phyloP scores from a whole-genome alignment of 1,140 invertebrate genomes.

The Goniozus legneri region DNA sequence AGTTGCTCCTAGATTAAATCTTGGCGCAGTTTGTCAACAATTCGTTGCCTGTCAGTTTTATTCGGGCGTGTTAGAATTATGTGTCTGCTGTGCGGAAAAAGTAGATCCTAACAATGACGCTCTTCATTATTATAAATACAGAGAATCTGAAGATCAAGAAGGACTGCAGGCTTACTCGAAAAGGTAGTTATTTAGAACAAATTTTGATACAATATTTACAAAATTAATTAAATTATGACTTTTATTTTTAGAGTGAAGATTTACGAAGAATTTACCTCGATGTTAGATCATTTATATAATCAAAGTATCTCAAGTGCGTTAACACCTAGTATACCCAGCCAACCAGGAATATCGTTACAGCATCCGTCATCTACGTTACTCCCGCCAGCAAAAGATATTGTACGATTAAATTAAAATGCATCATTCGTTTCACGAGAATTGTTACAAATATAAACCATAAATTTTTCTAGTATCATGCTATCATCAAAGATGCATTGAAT shows the following conservation, averaged over 20 bases:
- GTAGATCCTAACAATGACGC: conserved; percentile 86
- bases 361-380: conserved; percentile 23
- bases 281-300: conserved; percentile 76
- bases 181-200: conserved; percentile 47
- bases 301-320: conserved; percentile 58
- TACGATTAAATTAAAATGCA: conserved; percentile 31
- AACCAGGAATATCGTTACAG: conserved; percentile 39
- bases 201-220: not conserved
- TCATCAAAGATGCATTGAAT: conserved; percentile 52
- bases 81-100: conserved; percentile 77
- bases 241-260: conserved; percentile 68
- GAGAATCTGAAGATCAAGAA: conserved; percentile 74
- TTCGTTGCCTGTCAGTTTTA: conserved; percentile 77
- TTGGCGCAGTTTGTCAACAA: conserved; percentile 73
- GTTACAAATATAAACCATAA: not conserved
- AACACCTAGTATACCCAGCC: conserved; percentile 46
- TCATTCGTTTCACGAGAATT: too few species aligned
- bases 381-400: conserved; percentile 48
- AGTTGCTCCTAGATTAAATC: conserved; percentile 75
- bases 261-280: conserved; percentile 81
- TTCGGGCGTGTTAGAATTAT: conserved; percentile 84
- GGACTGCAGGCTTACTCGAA: conserved; percentile 68
- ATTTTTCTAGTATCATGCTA: conserved; percentile 42
- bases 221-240: conserved; percentile 3
- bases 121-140: conserved; percentile 83